Percentiles rank a stretch among this genome's conserved stretches.
Conservation (phyloP, 2,113 vertebrate genomes). For the Forbesichthys agassizii region DNA sequence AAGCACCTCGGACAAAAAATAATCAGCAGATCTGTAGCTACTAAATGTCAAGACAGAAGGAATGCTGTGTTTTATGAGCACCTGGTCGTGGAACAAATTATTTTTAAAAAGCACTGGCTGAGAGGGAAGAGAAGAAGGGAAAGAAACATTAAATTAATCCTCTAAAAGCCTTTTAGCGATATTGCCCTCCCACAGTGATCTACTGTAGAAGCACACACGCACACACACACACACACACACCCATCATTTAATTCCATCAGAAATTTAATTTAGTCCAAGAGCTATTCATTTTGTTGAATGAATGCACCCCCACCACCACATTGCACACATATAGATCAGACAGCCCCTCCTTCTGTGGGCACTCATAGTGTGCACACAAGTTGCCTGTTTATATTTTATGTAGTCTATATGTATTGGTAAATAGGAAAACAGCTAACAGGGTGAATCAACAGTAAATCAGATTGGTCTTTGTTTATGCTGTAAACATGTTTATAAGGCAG, state of each 20-base stretch:
- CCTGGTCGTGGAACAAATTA: conserved; percentile 63
- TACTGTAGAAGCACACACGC: conserved; percentile 40
- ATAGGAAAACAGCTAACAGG: conserved; percentile 16
- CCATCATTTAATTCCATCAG: conserved; percentile 79
- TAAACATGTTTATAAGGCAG: too few relatives aligned
- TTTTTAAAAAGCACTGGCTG: conserved; percentile 34
- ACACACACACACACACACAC: conserved; percentile 49
- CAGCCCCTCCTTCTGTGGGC: conserved; percentile 14
- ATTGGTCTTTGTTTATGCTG: too few relatives aligned
- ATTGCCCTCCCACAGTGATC: conserved; percentile 78
- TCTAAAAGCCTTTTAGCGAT: conserved; percentile 85
- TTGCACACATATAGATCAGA: conserved; percentile 32
- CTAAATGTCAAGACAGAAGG: conserved; percentile 66
- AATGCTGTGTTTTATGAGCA: conserved; percentile 70
- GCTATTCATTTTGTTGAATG: conserved; percentile 82
- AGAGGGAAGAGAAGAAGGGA: conserved; percentile 8
- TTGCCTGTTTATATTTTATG: conserved; percentile 19
- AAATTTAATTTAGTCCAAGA: conserved; percentile 82
- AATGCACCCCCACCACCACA: conserved; percentile 49
- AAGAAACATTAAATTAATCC: conserved; percentile 80
- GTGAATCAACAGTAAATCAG: background rate
- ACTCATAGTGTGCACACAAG: conserved; percentile 29
- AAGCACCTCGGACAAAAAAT: too few relatives aligned
- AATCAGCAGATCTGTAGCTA: conserved; percentile 7
- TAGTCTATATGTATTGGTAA: conserved; percentile 26